Percentiles rank a stretch among this genome's conserved stretches.
Conservation (phyloP, 2,113 vertebrate species). For the Tragelaphus scriptus region DNA sequence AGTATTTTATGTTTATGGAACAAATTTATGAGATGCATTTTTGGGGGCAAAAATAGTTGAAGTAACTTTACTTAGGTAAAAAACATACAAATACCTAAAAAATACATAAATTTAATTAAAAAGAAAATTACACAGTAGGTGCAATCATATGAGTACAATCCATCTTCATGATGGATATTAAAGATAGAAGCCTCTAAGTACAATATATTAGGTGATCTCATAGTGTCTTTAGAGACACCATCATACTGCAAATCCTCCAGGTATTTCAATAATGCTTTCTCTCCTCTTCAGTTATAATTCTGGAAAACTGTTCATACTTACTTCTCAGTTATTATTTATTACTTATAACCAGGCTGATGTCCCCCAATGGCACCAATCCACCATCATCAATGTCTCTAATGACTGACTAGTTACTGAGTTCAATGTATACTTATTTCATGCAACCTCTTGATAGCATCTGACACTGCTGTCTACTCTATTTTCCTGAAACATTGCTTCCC, state of each 20-base stretch:
- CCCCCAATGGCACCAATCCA: neutral
- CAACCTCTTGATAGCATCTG: neutral
- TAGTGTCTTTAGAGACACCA: neutral
- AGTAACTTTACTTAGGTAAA: neutral
- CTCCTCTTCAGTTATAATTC: neutral
- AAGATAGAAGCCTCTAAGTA: neutral
- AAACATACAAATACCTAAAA: neutral
- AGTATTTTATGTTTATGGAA: slow-evolving; percentile 15
- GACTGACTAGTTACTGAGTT: neutral
- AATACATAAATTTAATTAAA: neutral
- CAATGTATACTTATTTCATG: neutral
- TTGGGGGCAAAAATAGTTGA: neutral
- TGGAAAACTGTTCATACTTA: neutral
- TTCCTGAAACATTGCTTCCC: neutral
- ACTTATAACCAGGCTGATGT: neutral
- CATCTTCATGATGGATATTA: neutral
- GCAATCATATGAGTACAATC: neutral
- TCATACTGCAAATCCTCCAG: neutral
- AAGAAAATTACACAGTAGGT: neutral
- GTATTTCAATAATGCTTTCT: neutral
- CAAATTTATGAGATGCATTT: neutral
- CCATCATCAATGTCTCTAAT: neutral
- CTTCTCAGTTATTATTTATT: neutral
- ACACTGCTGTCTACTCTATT: neutral
- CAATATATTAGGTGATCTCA: neutral